phyloP scores from a whole-genome alignment of 2,888 invertebrate species.

The Masnerella sp. region DNA sequence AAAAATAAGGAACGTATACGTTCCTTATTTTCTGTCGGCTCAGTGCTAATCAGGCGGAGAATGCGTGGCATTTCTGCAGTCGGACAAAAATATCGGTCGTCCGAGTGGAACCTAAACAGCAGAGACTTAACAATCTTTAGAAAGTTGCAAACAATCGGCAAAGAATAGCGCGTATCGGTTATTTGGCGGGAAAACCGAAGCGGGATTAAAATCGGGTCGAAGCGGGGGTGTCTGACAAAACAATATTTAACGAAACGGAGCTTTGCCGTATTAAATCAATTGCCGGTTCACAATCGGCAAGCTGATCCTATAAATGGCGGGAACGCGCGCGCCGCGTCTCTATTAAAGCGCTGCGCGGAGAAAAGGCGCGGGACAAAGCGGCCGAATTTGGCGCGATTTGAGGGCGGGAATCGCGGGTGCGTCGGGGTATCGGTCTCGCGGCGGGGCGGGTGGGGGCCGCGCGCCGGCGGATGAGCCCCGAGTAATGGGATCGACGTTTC shows the following conservation, averaged over 20 bases:
- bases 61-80: too few species aligned
- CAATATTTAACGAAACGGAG: constrained; percentile 41
- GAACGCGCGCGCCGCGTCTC: constrained; percentile 40
- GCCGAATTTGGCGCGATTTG: too few species aligned
- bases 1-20: too few species aligned
- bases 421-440: constrained; percentile 50
- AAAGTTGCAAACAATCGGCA: too few species aligned
- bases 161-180: too few species aligned
- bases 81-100: too few species aligned
- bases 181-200: background rate
- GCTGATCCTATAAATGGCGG: constrained; percentile 42
- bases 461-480: constrained; percentile 64
- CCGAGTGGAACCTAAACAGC: too few species aligned
- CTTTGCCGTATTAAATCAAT: constrained; percentile 46
- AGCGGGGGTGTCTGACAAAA: constrained; percentile 21
- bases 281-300: constrained; percentile 33
- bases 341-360: constrained; percentile 47
- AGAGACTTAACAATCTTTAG: too few species aligned
- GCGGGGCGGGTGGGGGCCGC: constrained; percentile 34
- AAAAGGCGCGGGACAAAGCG: constrained; percentile 19
- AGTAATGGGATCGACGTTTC: constrained; percentile 78
- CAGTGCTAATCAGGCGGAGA: too few species aligned
- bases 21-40: too few species aligned
- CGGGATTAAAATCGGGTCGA: constrained; percentile 16
- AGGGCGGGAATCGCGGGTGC: too few species aligned